Conservation (phyloP, 35 echinoderm and acorn worm species). For the Amphiura filiformis region DNA sequence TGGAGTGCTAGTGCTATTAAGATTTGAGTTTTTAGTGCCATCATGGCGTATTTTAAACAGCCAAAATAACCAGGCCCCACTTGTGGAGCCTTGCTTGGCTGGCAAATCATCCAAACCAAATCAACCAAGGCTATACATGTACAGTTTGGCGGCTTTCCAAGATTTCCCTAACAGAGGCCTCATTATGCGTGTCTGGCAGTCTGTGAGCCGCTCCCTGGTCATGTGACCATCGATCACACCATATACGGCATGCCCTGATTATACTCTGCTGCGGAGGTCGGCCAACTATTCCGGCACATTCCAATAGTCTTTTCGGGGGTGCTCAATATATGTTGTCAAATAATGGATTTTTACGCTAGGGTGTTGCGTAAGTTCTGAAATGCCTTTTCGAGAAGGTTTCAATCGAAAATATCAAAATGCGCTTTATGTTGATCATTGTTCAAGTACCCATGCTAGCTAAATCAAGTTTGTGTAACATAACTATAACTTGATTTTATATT, state of each 20-base stretch:
- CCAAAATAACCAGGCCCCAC: no score
- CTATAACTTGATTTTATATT: no score
- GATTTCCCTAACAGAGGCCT: background rate
- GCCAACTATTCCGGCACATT: background rate
- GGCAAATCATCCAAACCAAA: no score
- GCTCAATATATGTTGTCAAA: background rate
- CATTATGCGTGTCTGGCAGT: conserved; percentile 13
- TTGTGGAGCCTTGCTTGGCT: no score
- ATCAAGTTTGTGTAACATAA: no score
- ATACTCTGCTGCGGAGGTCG: background rate
- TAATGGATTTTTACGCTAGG: background rate
- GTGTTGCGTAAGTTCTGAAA: background rate
- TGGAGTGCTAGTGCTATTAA: no score
- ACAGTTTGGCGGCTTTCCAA: conserved; percentile 3
- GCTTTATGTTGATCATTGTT: no score
- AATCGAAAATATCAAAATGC: no score
- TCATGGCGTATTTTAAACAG: no score
- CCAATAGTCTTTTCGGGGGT: background rate
- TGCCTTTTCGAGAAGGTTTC: no score
- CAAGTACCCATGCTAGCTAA: no score
- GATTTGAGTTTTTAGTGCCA: no score
- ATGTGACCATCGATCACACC: conserved; percentile 9
- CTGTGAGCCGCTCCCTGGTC: background rate
- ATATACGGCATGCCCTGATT: background rate
- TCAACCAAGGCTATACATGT: background rate